A percentile compares a stretch with the other conserved stretches of the same genome.
These are phyloP conservation scores for Hydropsyche betteni DNA, from an alignment of 2,888 invertebrate genomes.

Conservation along the genomic window DNA sequence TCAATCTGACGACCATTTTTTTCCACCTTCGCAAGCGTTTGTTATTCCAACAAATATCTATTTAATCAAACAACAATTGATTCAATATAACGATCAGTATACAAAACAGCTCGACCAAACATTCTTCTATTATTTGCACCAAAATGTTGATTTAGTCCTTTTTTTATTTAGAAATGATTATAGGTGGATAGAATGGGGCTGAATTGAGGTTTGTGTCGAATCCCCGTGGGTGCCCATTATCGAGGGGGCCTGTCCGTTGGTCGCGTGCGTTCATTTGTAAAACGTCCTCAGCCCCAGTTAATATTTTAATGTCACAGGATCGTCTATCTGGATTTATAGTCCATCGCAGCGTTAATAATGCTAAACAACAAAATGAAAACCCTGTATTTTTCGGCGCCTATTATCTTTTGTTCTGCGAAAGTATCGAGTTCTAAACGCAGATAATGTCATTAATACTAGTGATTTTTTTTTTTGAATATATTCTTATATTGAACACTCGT, in stretches of 20 bases:
- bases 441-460: too few relatives aligned
- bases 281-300: slow-evolving; percentile 19
- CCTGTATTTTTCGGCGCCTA: not conserved
- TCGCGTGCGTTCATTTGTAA: slow-evolving; percentile 35
- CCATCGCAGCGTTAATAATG: slow-evolving; percentile 18
- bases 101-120: too few relatives aligned
- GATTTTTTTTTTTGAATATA: too few relatives aligned
- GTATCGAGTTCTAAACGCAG: too few relatives aligned
- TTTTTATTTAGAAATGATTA: not conserved
- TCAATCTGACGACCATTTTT: too few relatives aligned
- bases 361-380: slow-evolving; percentile 3
- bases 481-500: not conserved
- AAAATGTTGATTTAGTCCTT: too few relatives aligned
- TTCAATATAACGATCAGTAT: too few relatives aligned
- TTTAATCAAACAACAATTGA: too few relatives aligned
- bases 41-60: too few relatives aligned
- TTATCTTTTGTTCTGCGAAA: not conserved
- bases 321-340: slow-evolving; percentile 37
- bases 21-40: too few relatives aligned
- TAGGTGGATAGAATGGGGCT: not conserved
- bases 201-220: not conserved
- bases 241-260: slow-evolving; percentile 21
- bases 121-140: too few relatives aligned
- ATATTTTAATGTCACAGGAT: slow-evolving; percentile 37
- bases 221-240: slow-evolving; percentile 11